Evolutionary conservation across 2,797 vertebrate genomes (phyloP).

Genomic region (Phrynocephalus guinanensis): DNA sequence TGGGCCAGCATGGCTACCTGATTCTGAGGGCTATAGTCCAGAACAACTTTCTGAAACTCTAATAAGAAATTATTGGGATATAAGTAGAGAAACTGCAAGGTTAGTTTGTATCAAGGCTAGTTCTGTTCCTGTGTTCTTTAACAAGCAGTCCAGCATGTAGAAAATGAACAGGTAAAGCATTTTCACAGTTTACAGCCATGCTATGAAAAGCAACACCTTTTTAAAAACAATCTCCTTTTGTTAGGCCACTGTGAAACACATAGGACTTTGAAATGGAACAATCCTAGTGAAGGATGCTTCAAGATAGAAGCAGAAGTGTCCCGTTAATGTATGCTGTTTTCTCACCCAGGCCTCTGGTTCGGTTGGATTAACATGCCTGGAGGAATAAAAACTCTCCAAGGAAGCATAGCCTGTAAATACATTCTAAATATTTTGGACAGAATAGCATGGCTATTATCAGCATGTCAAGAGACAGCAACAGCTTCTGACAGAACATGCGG

Average conservation of each 20-base stretch:
- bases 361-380: background rate
- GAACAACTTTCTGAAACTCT: too few relatives aligned
- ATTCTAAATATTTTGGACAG: background rate
- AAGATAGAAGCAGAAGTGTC: background rate
- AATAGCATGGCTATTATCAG: conserved; percentile 9
- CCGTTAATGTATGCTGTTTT: background rate
- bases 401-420: background rate
- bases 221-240: background rate
- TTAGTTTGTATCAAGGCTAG: background rate
- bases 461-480: background rate
- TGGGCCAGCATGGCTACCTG: too few relatives aligned
- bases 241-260: background rate
- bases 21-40: too few relatives aligned
- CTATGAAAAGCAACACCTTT: background rate
- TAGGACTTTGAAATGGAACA: background rate
- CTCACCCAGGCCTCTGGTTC: background rate
- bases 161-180: background rate
- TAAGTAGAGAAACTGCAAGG: background rate
- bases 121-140: background rate
- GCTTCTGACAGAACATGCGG: conserved; percentile 7
- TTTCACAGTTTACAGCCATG: background rate
- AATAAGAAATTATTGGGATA: background rate
- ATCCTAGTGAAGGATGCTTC: background rate
- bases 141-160: background rate
- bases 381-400: background rate